Base-by-base conservation (phyloP, 2,888 invertebrate species). In the Eustalomyia histrio region DNA sequence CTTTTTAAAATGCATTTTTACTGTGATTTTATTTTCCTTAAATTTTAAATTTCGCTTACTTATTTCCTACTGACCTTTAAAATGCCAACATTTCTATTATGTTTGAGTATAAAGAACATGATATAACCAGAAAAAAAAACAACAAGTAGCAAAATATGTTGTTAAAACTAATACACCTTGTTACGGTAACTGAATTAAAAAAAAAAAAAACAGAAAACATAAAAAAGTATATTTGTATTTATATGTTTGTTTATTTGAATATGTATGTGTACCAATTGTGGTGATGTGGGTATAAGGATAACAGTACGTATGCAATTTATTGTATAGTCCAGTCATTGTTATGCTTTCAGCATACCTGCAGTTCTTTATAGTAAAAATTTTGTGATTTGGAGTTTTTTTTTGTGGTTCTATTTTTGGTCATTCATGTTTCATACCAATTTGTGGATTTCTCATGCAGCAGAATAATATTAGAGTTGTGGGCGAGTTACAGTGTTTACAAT, bases 361-460 rank as follows among this genome's bases (percentile, higher is more conserved):
- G 64, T 64, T 69, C 33, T 68, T 68, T 68, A 43, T 76, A 52
- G 63, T 53, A 16, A n/a, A 16, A n/a, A 21, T 57, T n/a, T 29
- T 33, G 7, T 33, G 7, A 58, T 58, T 58, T 55, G 17, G 21
- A 10, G 21, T 43, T 53, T 53, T 21, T 43, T 17, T 67, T 55
- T 35, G 17, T 71, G 7, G 33, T 72, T 53, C 67, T 35, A 35
- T 61, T 68, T 63, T 57, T 76, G 76, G 69, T 64, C 80, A 76
- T 65, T 76, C 76, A 80, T 80, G 73, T 60, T 65, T 80, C 76
- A 64, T 69, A 69, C 76, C 76, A 80, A 80, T 76, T 76, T 80
- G 80, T 74, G 58, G 68, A 76, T 64, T 80, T 73, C 71, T 53
- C 33, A 71, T 76, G 69, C 58, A 64, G 52, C n/a, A 50, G 7